phyloP scores from a whole-genome alignment of 2,888 invertebrate genomes.

The Xanthorhoe spadicearia region DNA sequence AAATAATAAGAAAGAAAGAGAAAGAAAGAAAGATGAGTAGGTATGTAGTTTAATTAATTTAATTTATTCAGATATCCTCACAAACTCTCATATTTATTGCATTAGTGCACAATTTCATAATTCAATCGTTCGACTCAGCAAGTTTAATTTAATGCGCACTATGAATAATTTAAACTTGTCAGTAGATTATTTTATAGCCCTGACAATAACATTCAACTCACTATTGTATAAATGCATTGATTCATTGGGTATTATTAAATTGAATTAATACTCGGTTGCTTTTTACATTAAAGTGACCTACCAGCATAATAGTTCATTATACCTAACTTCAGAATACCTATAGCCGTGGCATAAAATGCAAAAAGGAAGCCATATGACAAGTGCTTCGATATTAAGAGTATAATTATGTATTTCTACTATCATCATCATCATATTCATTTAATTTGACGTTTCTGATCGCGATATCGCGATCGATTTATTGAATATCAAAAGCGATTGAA shows the following conservation, averaged over 20 bases:
- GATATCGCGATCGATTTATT: too few relatives aligned
- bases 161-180: conserved; percentile 20
- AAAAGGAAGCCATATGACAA: too few relatives aligned
- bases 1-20: too few relatives aligned
- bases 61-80: neutral
- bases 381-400: too few relatives aligned
- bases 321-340: too few relatives aligned
- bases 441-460: too few relatives aligned
- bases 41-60: too few relatives aligned
- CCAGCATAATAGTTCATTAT: neutral
- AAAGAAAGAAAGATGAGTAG: too few relatives aligned
- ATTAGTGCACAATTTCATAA: neutral
- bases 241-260: conserved; percentile 27
- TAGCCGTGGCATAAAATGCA: too few relatives aligned
- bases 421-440: too few relatives aligned
- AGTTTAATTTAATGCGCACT: conserved; percentile 9
- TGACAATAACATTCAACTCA: conserved; percentile 16
- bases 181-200: conserved; percentile 15
- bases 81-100: neutral
- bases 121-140: neutral
- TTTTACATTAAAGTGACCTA: neutral
- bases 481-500: too few relatives aligned
- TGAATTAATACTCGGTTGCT: conserved; percentile 11
- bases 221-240: conserved; percentile 20
- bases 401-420: too few relatives aligned